A percentile compares a stretch with the other conserved stretches of the same genome.
Evolutionary conservation across 1,140 invertebrate species (phyloP).

Genomic region (Portunus trituberculatus): DNA sequence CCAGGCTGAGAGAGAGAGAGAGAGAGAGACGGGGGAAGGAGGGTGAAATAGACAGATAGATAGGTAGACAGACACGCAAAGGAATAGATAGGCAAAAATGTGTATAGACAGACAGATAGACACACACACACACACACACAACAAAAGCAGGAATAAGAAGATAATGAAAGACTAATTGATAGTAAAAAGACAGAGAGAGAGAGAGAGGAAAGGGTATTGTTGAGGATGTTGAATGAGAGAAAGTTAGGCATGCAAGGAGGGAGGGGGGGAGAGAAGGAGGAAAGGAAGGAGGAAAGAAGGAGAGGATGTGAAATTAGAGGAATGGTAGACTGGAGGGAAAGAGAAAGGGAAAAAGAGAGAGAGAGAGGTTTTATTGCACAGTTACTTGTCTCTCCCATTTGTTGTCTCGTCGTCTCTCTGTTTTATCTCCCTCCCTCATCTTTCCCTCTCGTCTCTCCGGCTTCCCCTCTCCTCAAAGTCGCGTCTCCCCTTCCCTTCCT

Average conservation of each 20-base stretch:
- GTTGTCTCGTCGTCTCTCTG: not conserved
- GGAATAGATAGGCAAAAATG: too few species aligned
- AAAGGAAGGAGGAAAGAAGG: too few species aligned
- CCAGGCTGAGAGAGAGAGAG: not conserved
- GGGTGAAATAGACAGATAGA: not conserved
- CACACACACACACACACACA: too few species aligned
- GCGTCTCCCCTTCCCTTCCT: not conserved
- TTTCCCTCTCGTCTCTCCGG: not conserved
- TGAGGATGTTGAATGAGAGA: not conserved
- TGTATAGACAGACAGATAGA: too few species aligned
- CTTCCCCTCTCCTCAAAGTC: not conserved
- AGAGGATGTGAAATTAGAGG: not conserved
- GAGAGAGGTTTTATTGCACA: not conserved
- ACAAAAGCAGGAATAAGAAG: too few species aligned
- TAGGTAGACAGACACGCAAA: not conserved
- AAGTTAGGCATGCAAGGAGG: too few species aligned
- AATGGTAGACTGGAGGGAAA: not conserved
- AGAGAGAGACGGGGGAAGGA: not conserved
- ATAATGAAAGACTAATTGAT: too few species aligned
- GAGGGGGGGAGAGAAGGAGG: too few species aligned
- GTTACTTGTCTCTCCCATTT: constrained; percentile 13
- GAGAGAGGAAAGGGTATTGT: not conserved
- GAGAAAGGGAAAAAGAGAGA: not conserved
- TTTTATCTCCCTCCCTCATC: not conserved
- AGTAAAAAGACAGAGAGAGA: too few species aligned